Conservation (phyloP, 2,113 vertebrate species). For the Melanocharis versteri region DNA sequence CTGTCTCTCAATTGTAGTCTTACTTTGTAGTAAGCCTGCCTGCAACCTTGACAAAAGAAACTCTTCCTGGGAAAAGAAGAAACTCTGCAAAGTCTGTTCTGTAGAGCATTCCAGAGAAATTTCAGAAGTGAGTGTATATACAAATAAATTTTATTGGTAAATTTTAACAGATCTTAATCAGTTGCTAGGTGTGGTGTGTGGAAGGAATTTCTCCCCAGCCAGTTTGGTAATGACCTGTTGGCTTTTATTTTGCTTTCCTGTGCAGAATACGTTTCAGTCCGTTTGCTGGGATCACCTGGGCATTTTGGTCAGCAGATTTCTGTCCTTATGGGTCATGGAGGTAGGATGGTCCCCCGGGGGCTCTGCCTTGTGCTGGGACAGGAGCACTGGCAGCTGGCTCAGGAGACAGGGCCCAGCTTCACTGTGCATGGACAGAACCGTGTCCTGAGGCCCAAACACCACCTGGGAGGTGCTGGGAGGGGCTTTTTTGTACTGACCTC, state of each 20-base stretch:
- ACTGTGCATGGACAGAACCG: background rate
- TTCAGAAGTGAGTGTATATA: background rate
- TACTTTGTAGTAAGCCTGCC: background rate
- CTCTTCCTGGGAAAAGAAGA: background rate
- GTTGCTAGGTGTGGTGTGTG: fast-evolving
- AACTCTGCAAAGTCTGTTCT: background rate
- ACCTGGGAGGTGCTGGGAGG: background rate
- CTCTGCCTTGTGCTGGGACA: background rate
- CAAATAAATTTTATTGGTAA: background rate
- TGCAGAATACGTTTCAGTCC: background rate
- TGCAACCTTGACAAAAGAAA: background rate
- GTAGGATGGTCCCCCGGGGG: background rate
- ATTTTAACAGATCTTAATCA: background rate
- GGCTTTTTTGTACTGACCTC: background rate
- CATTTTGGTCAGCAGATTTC: background rate
- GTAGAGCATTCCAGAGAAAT: background rate
- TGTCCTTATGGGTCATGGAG: background rate
- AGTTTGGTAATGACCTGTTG: background rate
- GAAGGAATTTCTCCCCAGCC: background rate
- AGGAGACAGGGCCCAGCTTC: background rate
- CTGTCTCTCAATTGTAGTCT: background rate
- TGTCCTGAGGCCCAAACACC: background rate
- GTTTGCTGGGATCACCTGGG: background rate
- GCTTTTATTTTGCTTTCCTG: background rate
- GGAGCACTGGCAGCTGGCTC: background rate